Percentiles rank a stretch among this genome's conserved stretches.
Conservation (phyloP, 1,140 invertebrate species). For the Zaprionus taronus region DNA sequence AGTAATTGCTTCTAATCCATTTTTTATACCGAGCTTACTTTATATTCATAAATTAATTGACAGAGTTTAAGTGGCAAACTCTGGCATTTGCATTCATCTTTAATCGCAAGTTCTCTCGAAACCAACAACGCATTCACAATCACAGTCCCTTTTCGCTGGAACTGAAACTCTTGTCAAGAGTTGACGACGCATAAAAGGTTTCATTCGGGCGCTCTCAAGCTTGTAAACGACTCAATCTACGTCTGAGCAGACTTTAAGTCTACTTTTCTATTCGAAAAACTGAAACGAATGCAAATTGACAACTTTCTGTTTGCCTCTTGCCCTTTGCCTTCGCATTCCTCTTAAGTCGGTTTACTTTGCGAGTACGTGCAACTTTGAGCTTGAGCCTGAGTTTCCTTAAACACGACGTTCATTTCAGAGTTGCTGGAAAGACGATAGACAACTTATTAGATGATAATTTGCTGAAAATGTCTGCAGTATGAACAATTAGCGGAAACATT, state of each 20-base stretch:
- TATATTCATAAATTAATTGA: conserved; percentile 10
- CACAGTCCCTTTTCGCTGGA: background rate
- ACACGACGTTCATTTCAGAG: background rate
- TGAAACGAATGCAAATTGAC: conserved; percentile 10
- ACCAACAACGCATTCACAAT: too few species aligned
- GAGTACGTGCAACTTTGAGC: background rate
- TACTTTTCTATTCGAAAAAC: background rate
- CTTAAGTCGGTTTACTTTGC: background rate
- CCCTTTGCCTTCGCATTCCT: background rate
- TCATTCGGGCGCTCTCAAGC: conserved; percentile 11
- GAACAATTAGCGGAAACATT: conserved; percentile 55
- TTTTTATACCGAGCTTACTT: background rate
- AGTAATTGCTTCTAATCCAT: background rate
- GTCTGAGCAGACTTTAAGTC: conserved; percentile 16
- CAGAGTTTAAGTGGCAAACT: background rate
- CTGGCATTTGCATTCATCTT: conserved; percentile 9
- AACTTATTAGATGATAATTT: conserved; percentile 66
- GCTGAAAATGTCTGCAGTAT: conserved; percentile 51
- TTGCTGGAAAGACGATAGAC: conserved; percentile 2
- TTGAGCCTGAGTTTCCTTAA: background rate
- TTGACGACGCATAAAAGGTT: conserved; percentile 21
- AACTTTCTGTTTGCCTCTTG: conserved; percentile 11
- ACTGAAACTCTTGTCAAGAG: conserved; percentile 6
- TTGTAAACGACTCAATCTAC: conserved; percentile 19
- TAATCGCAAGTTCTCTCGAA: conserved; percentile 3